Evolutionary conservation across 2,797 vertebrate species (phyloP).

Genomic region (Okamejei kenojei): DNA sequence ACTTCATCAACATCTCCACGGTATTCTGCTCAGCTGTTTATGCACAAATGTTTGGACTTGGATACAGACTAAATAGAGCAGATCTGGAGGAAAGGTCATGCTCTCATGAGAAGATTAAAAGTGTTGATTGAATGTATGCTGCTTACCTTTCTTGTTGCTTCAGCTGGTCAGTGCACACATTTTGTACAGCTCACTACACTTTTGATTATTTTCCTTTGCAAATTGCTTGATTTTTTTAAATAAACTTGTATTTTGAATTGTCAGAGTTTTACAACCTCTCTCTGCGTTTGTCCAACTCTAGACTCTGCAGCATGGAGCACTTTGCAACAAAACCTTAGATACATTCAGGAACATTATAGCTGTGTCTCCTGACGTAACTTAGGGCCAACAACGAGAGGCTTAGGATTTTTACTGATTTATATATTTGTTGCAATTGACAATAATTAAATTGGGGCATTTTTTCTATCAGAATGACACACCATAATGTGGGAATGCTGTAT

Average conservation of each 20-base stretch:
- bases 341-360: not conserved
- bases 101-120: conserved; percentile 15
- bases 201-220: not conserved
- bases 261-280: not conserved
- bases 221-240: not conserved
- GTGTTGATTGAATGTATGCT: conserved; percentile 8
- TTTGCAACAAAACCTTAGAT: no score
- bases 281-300: not conserved
- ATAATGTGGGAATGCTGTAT: not conserved
- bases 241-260: not conserved
- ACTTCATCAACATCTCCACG: conserved; percentile 13
- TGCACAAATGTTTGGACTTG: conserved; percentile 26
- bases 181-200: not conserved
- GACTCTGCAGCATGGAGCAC: not conserved
- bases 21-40: not conserved
- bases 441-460: not conserved
- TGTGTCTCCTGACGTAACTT: not conserved
- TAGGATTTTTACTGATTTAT: not conserved
- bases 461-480: not conserved
- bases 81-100: conserved; percentile 36
- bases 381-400: not conserved
- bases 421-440: not conserved
- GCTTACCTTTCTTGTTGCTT: conserved; percentile 24
- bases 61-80: conserved; percentile 29
- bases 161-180: not conserved